These are phyloP conservation scores for Cathartes aura DNA, from an alignment of 2,113 vertebrate genomes.

Conservation along the genomic window DNA sequence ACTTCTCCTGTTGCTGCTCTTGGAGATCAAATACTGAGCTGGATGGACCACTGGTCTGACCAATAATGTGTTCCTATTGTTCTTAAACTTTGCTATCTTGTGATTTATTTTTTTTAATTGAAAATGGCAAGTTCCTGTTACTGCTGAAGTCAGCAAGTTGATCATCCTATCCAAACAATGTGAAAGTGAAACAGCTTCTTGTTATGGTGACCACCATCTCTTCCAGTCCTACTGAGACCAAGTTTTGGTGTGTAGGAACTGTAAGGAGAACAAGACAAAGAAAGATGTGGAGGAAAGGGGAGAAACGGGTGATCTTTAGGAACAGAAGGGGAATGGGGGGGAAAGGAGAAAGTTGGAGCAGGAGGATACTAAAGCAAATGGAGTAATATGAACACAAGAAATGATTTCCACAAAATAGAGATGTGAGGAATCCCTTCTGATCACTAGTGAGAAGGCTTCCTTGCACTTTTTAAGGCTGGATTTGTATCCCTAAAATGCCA, in stretches of 20 bases:
- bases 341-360: background rate
- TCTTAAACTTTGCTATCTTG: background rate
- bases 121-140: background rate
- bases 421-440: background rate
- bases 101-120: background rate
- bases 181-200: background rate
- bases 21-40: background rate
- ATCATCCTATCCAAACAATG: background rate
- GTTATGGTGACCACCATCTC: background rate
- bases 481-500: background rate
- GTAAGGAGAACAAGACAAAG: background rate
- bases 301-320: background rate
- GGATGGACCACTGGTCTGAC: background rate
- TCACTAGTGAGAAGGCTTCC: background rate
- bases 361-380: background rate
- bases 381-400: background rate
- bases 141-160: background rate
- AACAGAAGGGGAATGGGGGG: background rate
- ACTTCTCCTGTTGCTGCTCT: background rate
- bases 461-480: background rate
- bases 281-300: background rate
- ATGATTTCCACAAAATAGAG: background rate
- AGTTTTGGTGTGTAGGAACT: background rate
- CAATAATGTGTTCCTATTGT: background rate
- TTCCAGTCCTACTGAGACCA: background rate